Base-by-base conservation (phyloP, 2,797 vertebrate genomes). In the Pipistrellus pipistrellus region DNA sequence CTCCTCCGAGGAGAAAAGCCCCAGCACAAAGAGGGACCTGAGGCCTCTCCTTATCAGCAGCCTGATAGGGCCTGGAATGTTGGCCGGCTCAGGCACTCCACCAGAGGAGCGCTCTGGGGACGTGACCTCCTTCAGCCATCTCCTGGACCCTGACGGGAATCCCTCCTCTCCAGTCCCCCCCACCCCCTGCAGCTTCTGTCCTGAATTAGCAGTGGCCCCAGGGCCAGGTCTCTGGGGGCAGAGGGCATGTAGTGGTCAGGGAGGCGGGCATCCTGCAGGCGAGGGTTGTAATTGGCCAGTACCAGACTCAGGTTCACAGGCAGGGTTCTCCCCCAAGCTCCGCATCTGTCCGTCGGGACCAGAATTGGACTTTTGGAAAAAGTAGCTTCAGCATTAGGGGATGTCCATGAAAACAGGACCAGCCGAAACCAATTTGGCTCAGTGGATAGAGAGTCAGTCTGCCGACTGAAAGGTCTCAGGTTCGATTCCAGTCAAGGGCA, bases 41-140 rank as follows among this genome's bases (percentile, higher is more conserved):
- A 46, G 25, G 35, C n/a, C 18, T 14, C 30, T 25, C 64, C 87
- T 80, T 90, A 48, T 64, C 44, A 7, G 55, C 21, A 85, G 38
- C 55, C 72, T 38, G 64, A 62, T 3, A 1, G 1, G 38, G 55
- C 4, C 53, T 13, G 44, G 55, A 80, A 72, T 14, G 17, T 27
- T 8, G 55, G 55, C 55, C 3, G 0, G 66, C 62, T 73, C 69
- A 38, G 75, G 68, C 64, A 12, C 17, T 66, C 69, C 11, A 12
- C 46, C 46, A 48, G 46, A 48, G 46, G 46, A 17, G 44, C 69
- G 1, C 38, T 44, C 4, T 41, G 1, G 13, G 20, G 46, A 7
- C 15, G 13, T 4, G 81, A n/a, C 55, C 2, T 51, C 5, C 0
- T 0, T 8, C 20, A 18, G 0, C 53, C 53, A 0, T 3, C 3